These are phyloP conservation scores for Drosophila santomea DNA, from an alignment of 1,140 invertebrate genomes.

Conservation along the genomic window DNA sequence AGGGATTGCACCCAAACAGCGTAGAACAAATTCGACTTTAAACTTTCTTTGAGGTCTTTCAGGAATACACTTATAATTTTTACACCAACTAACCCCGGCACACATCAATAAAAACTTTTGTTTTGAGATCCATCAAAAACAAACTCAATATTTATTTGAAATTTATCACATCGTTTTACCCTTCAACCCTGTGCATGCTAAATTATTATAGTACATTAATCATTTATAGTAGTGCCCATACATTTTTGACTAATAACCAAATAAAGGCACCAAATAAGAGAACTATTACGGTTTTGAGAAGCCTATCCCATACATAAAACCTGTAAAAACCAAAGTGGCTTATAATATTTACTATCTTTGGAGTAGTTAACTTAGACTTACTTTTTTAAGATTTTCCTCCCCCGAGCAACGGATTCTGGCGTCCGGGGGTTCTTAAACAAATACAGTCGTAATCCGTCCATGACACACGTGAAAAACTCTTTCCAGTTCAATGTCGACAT, in stretches of 20 bases:
- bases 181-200: neutral
- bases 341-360: neutral
- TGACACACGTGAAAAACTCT: constrained; percentile 86
- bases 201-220: neutral
- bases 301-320: neutral
- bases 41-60: too few species aligned
- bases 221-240: neutral
- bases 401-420: constrained; percentile 85
- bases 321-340: neutral
- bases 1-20: too few species aligned
- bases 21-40: too few species aligned
- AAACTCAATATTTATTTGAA: neutral
- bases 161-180: neutral
- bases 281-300: neutral
- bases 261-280: neutral
- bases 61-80: too few species aligned
- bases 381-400: neutral
- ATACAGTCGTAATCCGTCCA: constrained; percentile 88
- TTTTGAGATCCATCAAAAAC: neutral
- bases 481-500: constrained; percentile 88
- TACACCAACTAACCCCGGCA: too few species aligned
- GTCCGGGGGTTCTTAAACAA: constrained; percentile 89
- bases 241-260: neutral
- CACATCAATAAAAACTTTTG: too few species aligned
- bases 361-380: neutral